Evolutionary conservation across 2,797 vertebrate species (phyloP), one percentile per base, ranked within the genome.

Genomic region (Danio tinwini): DNA sequence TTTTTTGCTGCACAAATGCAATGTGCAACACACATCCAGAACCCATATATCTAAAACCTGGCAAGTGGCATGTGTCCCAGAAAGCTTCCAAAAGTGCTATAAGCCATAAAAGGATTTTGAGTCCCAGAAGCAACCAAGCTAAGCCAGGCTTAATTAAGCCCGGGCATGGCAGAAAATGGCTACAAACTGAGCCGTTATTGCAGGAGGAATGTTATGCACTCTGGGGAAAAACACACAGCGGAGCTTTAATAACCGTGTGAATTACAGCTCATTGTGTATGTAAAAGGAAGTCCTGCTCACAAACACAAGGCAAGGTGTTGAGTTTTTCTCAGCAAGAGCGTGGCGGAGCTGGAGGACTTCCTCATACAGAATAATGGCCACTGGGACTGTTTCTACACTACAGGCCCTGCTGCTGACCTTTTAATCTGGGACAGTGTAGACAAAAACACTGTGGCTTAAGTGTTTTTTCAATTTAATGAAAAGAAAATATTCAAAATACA

Each of bases 231-330:
- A 81, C 47, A 52, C 39, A 10, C 63, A 12, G 12, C 39, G 12
- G n/a, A 37, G 73, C 59, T 13, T 61, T 91, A 92, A 91, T 90
- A 86, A 87, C 67, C 70, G 90, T 89, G 90, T 93, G 89, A 92
- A 92, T 91, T 90, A 91, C 89, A 89, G 88, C 89, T 92, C 91
- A 93, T 93, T 91, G 90, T 92, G 88, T 87, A 89, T 84, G 68
- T 80, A 82, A 70, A 29, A 78, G 85, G 84, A 88, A 85, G 76
- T 77, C 44, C 62, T 67, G 62, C 85, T 83, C 81, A 89, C 87
- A 90, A 92, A 92, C 89, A 90, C 84, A 76, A 83, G 62, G 81
- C 85, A 79, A 72, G 76, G 76, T 83, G 73, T 88, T 90, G 89
- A 91, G 86, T 87, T 84, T 89, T 90, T 94, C 91, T 89, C 89